Conservation (phyloP, 2,888 invertebrate species). For the Drosophila nr. medialis region DNA sequence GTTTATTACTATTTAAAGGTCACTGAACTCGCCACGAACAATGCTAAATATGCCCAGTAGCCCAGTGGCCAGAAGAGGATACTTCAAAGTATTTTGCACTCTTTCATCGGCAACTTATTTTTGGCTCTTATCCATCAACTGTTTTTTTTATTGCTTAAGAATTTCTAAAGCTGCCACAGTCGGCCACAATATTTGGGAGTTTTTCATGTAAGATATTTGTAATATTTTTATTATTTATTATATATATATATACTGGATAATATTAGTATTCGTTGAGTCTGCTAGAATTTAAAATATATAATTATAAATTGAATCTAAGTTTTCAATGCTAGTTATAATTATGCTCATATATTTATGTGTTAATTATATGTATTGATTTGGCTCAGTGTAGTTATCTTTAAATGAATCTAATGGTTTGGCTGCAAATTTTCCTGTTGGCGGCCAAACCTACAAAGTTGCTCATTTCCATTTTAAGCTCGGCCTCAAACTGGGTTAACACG, state of each 20-base stretch:
- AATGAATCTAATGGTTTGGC: background rate
- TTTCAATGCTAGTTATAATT: background rate
- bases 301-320: background rate
- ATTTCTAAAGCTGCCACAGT: conserved; percentile 19
- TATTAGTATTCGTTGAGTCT: background rate
- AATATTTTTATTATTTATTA: background rate
- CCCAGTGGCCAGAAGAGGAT: conserved; percentile 27
- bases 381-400: background rate
- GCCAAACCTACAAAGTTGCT: conserved; percentile 15
- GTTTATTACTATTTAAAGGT: conserved; percentile 35
- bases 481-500: conserved; percentile 45
- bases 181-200: background rate
- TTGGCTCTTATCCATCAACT: background rate
- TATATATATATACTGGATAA: background rate
- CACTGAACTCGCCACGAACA: conserved; percentile 32
- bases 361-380: background rate
- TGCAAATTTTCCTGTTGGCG: conserved; percentile 11
- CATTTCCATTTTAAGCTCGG: conserved; percentile 31
- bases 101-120: conserved; percentile 8
- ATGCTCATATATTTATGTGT: too few relatives aligned
- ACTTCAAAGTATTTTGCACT: conserved; percentile 47
- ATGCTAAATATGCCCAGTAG: conserved; percentile 27
- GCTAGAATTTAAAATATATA: background rate
- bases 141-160: conserved; percentile 5
- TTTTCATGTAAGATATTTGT: background rate